Percentiles rank a stretch among this genome's conserved stretches.
Conservation (phyloP, 2,888 invertebrate genomes). For the Cylindroiulus punctatus region DNA sequence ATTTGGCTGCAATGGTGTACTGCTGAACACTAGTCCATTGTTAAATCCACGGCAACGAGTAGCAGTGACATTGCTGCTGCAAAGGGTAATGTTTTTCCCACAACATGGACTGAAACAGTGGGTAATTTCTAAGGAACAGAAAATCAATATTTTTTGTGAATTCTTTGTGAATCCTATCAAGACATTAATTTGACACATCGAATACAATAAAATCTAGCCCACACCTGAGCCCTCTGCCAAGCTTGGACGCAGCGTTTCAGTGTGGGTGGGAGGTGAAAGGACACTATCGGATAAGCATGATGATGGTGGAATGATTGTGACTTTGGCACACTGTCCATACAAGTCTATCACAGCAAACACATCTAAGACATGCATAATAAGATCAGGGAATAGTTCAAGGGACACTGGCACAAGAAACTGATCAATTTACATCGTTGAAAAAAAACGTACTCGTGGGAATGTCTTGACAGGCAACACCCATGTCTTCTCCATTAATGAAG, state of each 20-base stretch:
- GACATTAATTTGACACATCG: background rate
- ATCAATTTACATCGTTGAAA: background rate
- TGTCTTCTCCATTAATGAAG: slow-evolving; percentile 85
- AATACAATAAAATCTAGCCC: slow-evolving; percentile 15
- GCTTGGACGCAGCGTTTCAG: slow-evolving; percentile 55
- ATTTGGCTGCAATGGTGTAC: slow-evolving; percentile 76
- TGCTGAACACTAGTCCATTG: slow-evolving; percentile 77
- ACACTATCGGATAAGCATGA: slow-evolving; percentile 53
- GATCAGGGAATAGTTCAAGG: background rate
- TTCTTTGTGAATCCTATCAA: background rate
- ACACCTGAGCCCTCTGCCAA: slow-evolving; percentile 54
- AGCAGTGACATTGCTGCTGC: slow-evolving; percentile 76
- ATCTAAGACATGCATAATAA: slow-evolving; percentile 66
- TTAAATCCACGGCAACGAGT: slow-evolving; percentile 72
- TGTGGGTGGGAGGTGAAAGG: slow-evolving; percentile 55
- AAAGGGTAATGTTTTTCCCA: slow-evolving; percentile 77
- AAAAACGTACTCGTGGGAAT: slow-evolving; percentile 70
- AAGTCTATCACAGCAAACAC: slow-evolving; percentile 95
- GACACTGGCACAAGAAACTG: background rate
- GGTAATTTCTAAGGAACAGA: slow-evolving; percentile 58
- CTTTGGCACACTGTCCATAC: slow-evolving; percentile 94
- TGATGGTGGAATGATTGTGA: slow-evolving; percentile 67
- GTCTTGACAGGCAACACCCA: slow-evolving; percentile 84
- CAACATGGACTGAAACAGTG: slow-evolving; percentile 68
- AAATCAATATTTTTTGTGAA: background rate